Base-by-base conservation (phyloP, 1,140 invertebrate species). In the Asbolus verrucosus region DNA sequence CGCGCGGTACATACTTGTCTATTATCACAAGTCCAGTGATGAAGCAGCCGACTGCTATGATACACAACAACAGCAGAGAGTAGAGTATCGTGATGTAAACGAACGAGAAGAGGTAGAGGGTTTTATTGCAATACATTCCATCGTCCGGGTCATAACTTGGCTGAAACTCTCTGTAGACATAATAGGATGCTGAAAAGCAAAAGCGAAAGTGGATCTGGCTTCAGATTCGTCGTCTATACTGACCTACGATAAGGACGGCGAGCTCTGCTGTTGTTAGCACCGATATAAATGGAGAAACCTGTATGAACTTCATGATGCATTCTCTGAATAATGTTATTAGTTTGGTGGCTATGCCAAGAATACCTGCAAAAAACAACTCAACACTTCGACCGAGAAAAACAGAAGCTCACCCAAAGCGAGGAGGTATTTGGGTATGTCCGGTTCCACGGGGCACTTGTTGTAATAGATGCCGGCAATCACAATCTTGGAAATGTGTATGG, bases 401-500 rank as follows among this genome's bases (percentile, higher is more conserved):
- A n/a, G n/a, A n/a, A n/a, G n/a, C 33, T 65, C 38, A 72, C 70
- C 70, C 62, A 43, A 19, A 31, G 14, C 30, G n/a, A 72, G 13
- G 1, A 72, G 38, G 46, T 63, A 72, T 16, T 69, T 21, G 2
- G 70, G 70, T 38, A 72, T 72, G 30, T 72, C 68, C 8, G 60
- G 50, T 14, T 72, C 61, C 6, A 69, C 60, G 2, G 70, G 66
- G 65, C 70, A 72, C 46, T 72, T 69, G 8, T 69, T 24, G 30
- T 61, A 50, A 30, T 65, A 65, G 9, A 65, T 43, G 9, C 19
- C 31, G 15, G 54, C 70, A 21, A 72, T 60, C n/a, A 72, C 41
- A 31, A 72, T 60, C 43, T 63, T 72, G n/a, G 60, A 18, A 19
- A 69, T 9, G 39, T 69, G 21, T 13, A 69, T 13, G 18, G 62